Evolutionary conservation across 2,888 invertebrate species (phyloP), one percentile per base, ranked within the genome.

Genomic region (Stenolophus ochropezus): DNA sequence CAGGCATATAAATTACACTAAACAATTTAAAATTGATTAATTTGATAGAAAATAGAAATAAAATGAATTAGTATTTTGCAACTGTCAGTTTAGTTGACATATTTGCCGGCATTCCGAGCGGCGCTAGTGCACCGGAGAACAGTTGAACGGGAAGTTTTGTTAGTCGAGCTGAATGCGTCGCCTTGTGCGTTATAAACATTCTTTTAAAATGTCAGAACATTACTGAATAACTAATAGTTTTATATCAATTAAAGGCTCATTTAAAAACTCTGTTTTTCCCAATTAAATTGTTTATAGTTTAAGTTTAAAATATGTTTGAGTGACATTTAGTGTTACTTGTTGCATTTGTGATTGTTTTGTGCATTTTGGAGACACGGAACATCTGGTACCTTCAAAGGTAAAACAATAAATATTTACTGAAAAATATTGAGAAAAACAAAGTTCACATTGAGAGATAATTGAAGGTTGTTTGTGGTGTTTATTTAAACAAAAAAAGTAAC

Each of bases 301-400:
- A 61, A 61, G 23, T 61, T 61, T 61, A 61, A 58, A 78, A 47
- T 71, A 79, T 71, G 71, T 79, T 79, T 20, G 11, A 71, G 79
- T 79, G 79, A 71, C 11, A 71, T 21, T 51, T 51, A 27, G 69
- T 79, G 51, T 33, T 73, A 80, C 80, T 80, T 80, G 80, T 80
- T 80, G 73, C 80, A 71, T 79, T 79, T 80, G 80, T 80, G 80
- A 56, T 80, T 80, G 61, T 75, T 47, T 53, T 27, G 27, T 75
- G 33, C 33, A 42, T 42, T 42, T 42, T 42, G 33, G 33, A 42
- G 33, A 1, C 33, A 42, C 33, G 33, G 33, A 42, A 42, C 33
- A 42, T 42, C 33, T 42, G 33, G 4, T 1, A 11, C 11, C 11
- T 42, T 3, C 33, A 42, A 42, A 42, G 33, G 33, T 42, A 42